Conservation (phyloP, 2,888 invertebrate species). For the Lasioglossum lativentre region DNA sequence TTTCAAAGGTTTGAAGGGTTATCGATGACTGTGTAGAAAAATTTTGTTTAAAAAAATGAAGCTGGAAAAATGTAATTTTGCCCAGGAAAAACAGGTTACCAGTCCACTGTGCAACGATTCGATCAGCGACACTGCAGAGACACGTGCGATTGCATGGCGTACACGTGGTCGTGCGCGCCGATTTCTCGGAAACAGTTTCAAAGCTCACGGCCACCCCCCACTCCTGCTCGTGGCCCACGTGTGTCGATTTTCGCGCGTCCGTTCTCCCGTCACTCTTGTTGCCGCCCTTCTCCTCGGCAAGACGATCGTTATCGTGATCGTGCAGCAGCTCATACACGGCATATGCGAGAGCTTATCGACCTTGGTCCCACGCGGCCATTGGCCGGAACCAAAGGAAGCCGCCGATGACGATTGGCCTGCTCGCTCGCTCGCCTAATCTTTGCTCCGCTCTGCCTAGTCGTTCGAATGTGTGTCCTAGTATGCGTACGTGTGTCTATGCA, state of each 20-base stretch:
- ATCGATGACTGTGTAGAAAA: too few species aligned
- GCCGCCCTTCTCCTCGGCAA: conserved; percentile 1
- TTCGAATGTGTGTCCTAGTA: background rate
- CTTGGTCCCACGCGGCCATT: conserved; percentile 83
- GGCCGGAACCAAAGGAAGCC: conserved; percentile 79
- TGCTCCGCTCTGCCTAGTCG: background rate
- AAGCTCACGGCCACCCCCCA: conserved; percentile 60
- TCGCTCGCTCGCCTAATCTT: conserved; percentile 19
- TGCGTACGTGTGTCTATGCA: too few species aligned
- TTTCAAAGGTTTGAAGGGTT: too few species aligned
- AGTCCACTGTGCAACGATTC: background rate
- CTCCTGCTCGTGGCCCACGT: conserved; percentile 12
- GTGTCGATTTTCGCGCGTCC: conserved; percentile 53
- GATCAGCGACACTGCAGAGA: background rate
- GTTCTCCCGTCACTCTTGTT: conserved; percentile 17
- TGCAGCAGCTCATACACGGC: conserved; percentile 52
- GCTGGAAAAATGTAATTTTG: background rate
- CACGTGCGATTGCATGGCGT: conserved; percentile 22
- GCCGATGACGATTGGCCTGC: conserved; percentile 67
- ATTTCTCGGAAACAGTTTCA: conserved; percentile 55
- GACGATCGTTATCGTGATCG: conserved; percentile 43
- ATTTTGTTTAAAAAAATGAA: too few species aligned
- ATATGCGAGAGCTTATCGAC: conserved; percentile 78
- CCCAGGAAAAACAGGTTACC: background rate
- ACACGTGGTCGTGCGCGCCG: conserved; percentile 32